Conservation (phyloP, 2,797 vertebrate species). For the Aplochiton taeniatus region DNA sequence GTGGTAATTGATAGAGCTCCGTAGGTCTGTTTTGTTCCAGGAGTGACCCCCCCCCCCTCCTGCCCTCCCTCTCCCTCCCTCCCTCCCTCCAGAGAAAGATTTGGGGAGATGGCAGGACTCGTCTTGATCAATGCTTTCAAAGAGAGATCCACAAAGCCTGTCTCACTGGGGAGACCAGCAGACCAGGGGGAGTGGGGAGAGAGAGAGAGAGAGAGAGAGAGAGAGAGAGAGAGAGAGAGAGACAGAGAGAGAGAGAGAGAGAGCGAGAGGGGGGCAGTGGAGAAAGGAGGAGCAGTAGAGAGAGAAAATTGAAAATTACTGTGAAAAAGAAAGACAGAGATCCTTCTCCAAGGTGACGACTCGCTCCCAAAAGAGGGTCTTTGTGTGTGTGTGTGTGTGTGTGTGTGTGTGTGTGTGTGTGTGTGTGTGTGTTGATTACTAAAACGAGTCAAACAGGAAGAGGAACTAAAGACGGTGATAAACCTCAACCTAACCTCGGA, state of each 20-base stretch:
- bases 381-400: background rate
- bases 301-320: background rate
- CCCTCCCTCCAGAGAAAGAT: background rate
- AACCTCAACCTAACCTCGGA: too few species aligned
- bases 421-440: background rate
- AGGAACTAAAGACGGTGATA: too few species aligned
- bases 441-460: background rate
- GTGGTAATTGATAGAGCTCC: conserved; percentile 17
- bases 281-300: background rate
- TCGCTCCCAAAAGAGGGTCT: background rate
- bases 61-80: background rate
- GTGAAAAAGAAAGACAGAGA: too few species aligned
- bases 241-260: conserved; percentile 3
- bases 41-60: background rate
- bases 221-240: background rate
- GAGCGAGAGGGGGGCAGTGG: background rate
- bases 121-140: conserved; percentile 32
- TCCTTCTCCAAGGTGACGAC: too few species aligned
- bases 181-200: too few species aligned
- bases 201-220: background rate
- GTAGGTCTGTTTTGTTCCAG: background rate
- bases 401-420: conserved; percentile 4
- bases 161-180: background rate
- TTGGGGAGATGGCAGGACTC: conserved; percentile 22
- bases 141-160: conserved; percentile 9